phyloP scores from a whole-genome alignment of 2,797 vertebrate species.

The Falco naumanni region DNA sequence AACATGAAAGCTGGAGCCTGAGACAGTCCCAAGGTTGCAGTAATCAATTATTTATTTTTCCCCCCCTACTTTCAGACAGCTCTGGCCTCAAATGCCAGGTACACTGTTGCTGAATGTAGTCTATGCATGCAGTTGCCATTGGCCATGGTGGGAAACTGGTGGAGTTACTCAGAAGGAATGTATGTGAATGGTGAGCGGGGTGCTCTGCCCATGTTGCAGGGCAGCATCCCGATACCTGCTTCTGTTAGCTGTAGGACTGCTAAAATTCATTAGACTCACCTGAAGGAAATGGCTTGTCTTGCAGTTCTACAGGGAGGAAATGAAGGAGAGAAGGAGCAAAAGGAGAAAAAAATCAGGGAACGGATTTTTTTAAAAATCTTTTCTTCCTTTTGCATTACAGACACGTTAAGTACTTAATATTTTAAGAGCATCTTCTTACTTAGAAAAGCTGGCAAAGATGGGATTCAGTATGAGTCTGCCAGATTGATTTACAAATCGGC shows the following conservation, averaged over 20 bases:
- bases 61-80: background rate
- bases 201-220: background rate
- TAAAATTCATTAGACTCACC: background rate
- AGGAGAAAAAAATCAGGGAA: background rate
- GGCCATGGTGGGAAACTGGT: background rate
- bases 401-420: conserved; percentile 14
- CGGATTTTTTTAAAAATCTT: background rate
- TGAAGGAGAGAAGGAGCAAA: background rate
- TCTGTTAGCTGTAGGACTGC: background rate
- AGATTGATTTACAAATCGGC: conserved; percentile 81
- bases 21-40: background rate
- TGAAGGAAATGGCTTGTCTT: background rate
- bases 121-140: background rate
- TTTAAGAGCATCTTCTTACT: conserved; percentile 61
- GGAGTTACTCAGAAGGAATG: background rate
- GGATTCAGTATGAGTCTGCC: conserved; percentile 65
- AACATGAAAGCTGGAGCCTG: background rate
- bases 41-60: background rate
- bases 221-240: background rate
- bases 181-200: background rate
- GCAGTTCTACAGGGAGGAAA: background rate
- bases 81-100: background rate
- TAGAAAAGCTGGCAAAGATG: conserved; percentile 56
- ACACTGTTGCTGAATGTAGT: background rate
- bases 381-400: background rate